These are phyloP conservation scores for Kryptolebias marmoratus DNA, from an alignment of 2,113 vertebrate genomes.

Conservation along the genomic window DNA sequence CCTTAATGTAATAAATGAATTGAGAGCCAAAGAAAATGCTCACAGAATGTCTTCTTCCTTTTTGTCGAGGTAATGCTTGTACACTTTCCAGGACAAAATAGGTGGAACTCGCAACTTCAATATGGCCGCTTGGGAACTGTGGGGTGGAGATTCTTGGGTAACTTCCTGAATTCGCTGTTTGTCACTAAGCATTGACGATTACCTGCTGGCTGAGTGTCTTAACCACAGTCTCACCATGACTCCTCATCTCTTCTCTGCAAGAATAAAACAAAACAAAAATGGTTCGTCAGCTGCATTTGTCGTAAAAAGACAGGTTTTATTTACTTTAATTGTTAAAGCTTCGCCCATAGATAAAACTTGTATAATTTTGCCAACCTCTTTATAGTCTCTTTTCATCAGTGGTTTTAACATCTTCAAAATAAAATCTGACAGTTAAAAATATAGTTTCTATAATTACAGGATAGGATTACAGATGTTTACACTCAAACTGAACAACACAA, in stretches of 20 bases:
- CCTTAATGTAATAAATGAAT: not conserved
- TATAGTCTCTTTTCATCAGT: too few relatives aligned
- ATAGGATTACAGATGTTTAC: too few relatives aligned
- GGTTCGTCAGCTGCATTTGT: slow-evolving; percentile 19
- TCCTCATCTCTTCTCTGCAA: slow-evolving; percentile 29
- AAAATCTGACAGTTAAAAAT: too few relatives aligned
- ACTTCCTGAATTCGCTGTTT: slow-evolving; percentile 76
- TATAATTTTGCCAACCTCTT: too few relatives aligned
- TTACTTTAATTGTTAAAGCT: too few relatives aligned
- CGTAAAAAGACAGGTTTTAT: not conserved
- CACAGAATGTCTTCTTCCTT: slow-evolving; percentile 39
- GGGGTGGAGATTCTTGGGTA: slow-evolving; percentile 86
- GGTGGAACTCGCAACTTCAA: slow-evolving; percentile 81
- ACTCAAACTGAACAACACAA: too few relatives aligned
- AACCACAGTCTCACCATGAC: slow-evolving; percentile 63
- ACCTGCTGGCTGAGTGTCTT: slow-evolving; percentile 39
- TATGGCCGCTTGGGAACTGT: slow-evolving; percentile 82
- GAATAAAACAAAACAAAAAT: too few relatives aligned
- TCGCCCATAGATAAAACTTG: too few relatives aligned
- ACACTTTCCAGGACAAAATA: slow-evolving; percentile 80
- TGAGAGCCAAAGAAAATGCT: not conserved
- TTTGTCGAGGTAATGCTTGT: slow-evolving; percentile 69
- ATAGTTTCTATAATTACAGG: too few relatives aligned
- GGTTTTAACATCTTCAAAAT: too few relatives aligned
- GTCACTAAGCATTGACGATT: slow-evolving; percentile 55